A percentile compares a stretch with the other conserved stretches of the same genome.
phyloP scores from a whole-genome alignment of 2,888 invertebrate genomes.

The Xestia sexstrigata region DNA sequence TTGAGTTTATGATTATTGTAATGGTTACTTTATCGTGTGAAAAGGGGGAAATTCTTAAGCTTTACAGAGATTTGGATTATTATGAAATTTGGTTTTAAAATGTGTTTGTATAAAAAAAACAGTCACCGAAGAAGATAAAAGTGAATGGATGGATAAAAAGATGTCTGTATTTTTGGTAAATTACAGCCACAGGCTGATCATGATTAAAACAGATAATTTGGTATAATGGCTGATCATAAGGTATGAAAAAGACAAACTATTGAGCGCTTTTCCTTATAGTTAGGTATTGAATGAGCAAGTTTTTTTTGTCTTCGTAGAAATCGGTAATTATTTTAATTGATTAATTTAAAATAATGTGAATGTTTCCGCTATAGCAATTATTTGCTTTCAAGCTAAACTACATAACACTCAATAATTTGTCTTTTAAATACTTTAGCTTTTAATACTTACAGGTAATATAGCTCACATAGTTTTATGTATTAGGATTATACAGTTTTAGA shows the following conservation, averaged over 20 bases:
- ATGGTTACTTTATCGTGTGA: neutral
- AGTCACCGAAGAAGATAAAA: too few species aligned
- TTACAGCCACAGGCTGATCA: neutral
- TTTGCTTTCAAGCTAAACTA: neutral
- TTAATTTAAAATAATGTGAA: neutral
- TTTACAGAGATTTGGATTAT: neutral
- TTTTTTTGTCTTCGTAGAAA: neutral
- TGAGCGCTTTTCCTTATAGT: neutral
- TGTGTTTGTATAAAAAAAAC: neutral
- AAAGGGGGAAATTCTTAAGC: neutral
- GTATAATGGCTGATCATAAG: neutral
- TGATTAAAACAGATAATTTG: neutral
- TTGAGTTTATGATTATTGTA: neutral
- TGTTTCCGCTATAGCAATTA: neutral
- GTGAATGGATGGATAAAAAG: neutral
- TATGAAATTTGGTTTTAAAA: neutral
- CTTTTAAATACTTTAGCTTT: neutral
- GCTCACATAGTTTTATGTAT: neutral
- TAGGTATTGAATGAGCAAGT: too few species aligned
- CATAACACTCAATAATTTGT: neutral
- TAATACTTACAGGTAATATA: neutral
- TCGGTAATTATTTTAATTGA: neutral
- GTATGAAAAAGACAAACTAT: slow-evolving; percentile 11
- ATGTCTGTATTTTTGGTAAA: neutral
- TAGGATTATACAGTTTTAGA: slow-evolving; percentile 23